Conservation (phyloP, 2,113 vertebrate genomes). For the Pardalotus punctatus region DNA sequence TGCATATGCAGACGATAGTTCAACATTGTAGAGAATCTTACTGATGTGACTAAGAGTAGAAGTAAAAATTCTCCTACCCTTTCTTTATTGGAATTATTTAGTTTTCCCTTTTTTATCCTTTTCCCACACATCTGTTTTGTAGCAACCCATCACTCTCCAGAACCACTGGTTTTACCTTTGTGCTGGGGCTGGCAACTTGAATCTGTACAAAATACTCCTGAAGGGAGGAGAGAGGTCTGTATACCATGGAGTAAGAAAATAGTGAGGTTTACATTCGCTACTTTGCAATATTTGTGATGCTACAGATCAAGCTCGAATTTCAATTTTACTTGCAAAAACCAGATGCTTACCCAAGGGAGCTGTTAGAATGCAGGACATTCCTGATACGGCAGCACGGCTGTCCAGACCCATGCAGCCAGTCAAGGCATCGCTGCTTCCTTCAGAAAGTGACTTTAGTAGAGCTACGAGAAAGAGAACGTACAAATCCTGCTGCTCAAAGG, state of each 20-base stretch:
- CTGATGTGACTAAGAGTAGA: not conserved
- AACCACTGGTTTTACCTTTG: not conserved
- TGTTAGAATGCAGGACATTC: not conserved
- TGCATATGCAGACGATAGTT: not conserved
- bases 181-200: not conserved
- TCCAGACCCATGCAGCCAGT: not conserved
- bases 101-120: not conserved
- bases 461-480: not conserved
- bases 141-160: not conserved
- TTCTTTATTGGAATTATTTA: not conserved
- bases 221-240: not conserved
- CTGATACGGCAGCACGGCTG: rapidly evolving
- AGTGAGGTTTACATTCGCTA: not conserved
- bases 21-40: not conserved
- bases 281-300: not conserved
- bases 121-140: not conserved
- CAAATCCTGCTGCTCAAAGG: not conserved
- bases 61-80: not conserved
- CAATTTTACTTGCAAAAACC: not conserved
- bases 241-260: not conserved
- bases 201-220: not conserved
- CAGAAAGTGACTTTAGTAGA: not conserved
- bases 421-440: not conserved
- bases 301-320: not conserved
- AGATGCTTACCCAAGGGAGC: not conserved